Evolutionary conservation across 2,113 vertebrate genomes (phyloP).

Genomic region (Tricholaema leucomelas): DNA sequence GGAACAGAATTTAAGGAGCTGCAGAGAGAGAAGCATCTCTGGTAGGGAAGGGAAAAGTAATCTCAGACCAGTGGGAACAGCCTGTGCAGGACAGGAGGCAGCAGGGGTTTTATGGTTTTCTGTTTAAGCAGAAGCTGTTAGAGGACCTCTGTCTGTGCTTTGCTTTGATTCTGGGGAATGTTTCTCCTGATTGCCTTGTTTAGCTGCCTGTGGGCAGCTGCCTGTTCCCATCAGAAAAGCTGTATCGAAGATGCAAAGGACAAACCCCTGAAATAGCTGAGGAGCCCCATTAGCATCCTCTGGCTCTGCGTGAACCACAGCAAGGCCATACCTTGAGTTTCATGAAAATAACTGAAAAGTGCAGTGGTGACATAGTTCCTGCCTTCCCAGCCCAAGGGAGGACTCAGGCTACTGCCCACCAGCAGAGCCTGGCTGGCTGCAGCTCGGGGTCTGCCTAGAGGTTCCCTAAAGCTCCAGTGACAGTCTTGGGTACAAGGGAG

Average conservation of each 20-base stretch:
- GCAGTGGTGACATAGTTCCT: not conserved
- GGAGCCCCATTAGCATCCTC: not conserved
- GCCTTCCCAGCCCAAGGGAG: not conserved
- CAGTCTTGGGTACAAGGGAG: rapidly evolving
- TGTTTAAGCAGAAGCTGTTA: not conserved
- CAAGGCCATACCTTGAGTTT: not conserved
- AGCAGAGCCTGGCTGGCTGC: not conserved
- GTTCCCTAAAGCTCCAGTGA: not conserved
- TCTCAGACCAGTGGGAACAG: not conserved
- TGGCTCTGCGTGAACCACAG: rapidly evolving
- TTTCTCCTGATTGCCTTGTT: not conserved
- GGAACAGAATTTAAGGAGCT: not conserved
- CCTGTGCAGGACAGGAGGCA: not conserved
- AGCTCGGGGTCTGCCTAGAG: not conserved
- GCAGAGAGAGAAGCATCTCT: not conserved
- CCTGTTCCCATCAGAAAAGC: not conserved
- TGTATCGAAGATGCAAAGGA: not conserved
- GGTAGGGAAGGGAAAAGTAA: not conserved
- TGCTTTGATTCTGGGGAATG: not conserved
- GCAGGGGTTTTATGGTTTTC: not conserved
- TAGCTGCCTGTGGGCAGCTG: not conserved
- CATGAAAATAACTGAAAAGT: not conserved
- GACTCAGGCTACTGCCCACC: not conserved
- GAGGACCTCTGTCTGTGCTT: not conserved
- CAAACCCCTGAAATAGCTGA: rapidly evolving